Evolutionary conservation across 2,113 vertebrate species (phyloP), one percentile per base, ranked within the genome.

Genomic region (Corythornis vintsioides): DNA sequence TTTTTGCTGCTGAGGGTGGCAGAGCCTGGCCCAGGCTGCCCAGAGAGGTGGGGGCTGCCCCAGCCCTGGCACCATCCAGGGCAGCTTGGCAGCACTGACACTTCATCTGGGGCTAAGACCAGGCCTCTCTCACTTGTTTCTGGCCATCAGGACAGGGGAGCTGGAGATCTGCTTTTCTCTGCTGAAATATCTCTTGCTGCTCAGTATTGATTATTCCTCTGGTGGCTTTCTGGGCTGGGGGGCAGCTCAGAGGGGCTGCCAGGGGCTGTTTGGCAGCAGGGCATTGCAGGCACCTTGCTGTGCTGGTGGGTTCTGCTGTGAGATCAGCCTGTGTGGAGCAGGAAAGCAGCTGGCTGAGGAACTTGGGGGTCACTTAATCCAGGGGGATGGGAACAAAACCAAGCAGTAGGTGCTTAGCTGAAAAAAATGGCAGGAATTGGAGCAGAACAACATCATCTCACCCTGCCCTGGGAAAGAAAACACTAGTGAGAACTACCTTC

Each of bases 181-280:
- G 3, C 52, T 45, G 28, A 1, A 59, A n/a, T 33, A 18, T 22
- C 9, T n/a, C 14, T 40, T 26, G 6, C 12, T 11, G 40, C 48
- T 90, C 15, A 9, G 3, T 60, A 43, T 10, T 52, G 52, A 52
- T 2, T 38, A 2, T 33, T 6, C 0, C 0, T 7, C 33, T 3
- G 6, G 17, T 1, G 11, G 4, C 48, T 43, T 17, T 81, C 31
- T 24, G 57, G 65, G 24, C 1, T 3, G 2, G 17, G 1, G 19
- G 48, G 11, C 35, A 40, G n/a, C 18, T 47, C 20, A 1, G 28
- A 40, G 65, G 31, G 21, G 10, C 42, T 19, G 24, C 0, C 15
- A 9, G 61, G 48, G 26, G 70, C 5, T 17, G 2, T 9, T 63
- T 42, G 69, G 31, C 55, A 25, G 35, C 19, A 25, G 10, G 3